Conservation (phyloP, 2,113 vertebrate species). For the Phaethornis superciliosus region DNA sequence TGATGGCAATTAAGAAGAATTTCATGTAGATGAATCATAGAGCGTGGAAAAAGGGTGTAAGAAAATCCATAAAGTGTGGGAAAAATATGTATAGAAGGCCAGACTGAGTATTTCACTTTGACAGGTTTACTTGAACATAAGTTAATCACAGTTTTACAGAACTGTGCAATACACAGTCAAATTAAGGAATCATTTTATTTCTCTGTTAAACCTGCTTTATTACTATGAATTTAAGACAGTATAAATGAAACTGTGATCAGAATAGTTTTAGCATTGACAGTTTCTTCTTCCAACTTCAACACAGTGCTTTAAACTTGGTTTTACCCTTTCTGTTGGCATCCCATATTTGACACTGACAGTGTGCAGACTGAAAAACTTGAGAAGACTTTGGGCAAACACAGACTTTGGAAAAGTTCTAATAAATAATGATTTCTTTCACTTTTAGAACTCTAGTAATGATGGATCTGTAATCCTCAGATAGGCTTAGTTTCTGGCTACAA, state of each 20-base stretch:
- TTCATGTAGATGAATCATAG: not conserved
- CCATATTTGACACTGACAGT: not conserved
- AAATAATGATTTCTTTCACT: not conserved
- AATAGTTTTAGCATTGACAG: conserved; percentile 42
- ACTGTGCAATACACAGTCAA: not conserved
- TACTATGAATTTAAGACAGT: conserved; percentile 29
- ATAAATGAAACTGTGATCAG: conserved; percentile 44
- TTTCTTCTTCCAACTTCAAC: conserved; percentile 36
- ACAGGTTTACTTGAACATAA: not conserved
- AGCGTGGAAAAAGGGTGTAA: not conserved
- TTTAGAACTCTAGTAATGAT: not conserved
- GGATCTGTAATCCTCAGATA: not conserved
- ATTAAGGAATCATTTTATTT: conserved; percentile 54
- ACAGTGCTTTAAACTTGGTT: conserved; percentile 55
- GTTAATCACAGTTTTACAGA: not conserved
- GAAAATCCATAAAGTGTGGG: not conserved
- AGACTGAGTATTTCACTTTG: conserved; percentile 23
- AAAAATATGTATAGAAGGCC: not conserved
- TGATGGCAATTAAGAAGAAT: not conserved
- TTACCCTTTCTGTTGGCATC: conserved; percentile 11
- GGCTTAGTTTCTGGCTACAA: not conserved
- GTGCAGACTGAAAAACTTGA: not conserved
- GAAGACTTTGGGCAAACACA: not conserved
- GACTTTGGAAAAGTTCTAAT: not conserved
- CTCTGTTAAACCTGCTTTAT: conserved; percentile 56